Base-by-base conservation (phyloP, 2,888 invertebrate genomes). In the Strigamia transsilvanica region DNA sequence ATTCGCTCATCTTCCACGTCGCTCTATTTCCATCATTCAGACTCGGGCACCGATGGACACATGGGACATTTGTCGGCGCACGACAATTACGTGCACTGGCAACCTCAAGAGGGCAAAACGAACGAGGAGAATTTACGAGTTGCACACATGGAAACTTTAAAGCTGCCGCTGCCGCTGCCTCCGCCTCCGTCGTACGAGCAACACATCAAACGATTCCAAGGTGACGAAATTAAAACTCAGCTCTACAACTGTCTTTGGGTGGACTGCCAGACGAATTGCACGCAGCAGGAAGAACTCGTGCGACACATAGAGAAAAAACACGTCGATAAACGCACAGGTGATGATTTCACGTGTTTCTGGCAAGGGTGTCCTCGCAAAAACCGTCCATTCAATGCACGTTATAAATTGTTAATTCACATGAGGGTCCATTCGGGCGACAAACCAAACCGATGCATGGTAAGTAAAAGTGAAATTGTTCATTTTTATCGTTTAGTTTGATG, bases 351-450 rank as follows among this genome's bases (percentile, higher is more conserved):
- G 42, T 99, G 98, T 86, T 92, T 94, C 78, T 99, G 98, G 98
- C 90, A 92, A 82, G 94, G 94, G n/a, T 99, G 99, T 88, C 94
- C 95, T 0, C 90, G 97, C 82, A 92, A 94, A 84, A 92, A 93
- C 18, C 92, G 96, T 82, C 97, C 98, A 0, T 99, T 99, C 90
- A 98, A 99, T 89, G 99, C 99, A 0, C 92, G 98, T 84, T 99
- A 99, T 90, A 99, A 99, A 88, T 90, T 99, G 88, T 90, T 3
- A 90, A 99, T 95, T 81, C 98, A 98, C 87, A 97, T 99, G 96
- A 90, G 99, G 18, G 94, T 98, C 0, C 99, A 99, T 88, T 98
- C 97, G 23, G 98, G 99, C 5, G 98, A 99, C 87, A 99, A 99
- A 87, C 99, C 99, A 0, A 98, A 99, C 88, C 94, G 95, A 88